phyloP scores from a whole-genome alignment of 2,113 vertebrate genomes.

The Nematolebias whitei region DNA sequence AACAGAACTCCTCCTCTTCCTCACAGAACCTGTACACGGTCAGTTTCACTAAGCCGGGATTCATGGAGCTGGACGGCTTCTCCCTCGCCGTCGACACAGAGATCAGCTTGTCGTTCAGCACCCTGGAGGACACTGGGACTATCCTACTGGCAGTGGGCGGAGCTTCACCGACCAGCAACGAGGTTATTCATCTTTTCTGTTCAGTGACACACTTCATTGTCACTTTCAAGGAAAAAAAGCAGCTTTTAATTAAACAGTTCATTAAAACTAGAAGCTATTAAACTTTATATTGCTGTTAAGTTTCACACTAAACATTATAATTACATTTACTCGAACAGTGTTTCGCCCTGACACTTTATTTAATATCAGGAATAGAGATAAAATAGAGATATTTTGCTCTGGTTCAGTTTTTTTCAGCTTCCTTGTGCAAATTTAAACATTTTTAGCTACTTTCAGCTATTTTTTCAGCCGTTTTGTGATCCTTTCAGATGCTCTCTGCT shows the following conservation, averaged over 20 bases:
- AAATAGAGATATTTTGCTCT: too few species aligned
- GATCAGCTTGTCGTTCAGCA: constrained; percentile 97
- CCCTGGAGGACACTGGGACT: constrained; percentile 88
- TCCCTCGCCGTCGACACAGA: constrained; percentile 84
- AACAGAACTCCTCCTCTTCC: constrained; percentile 8
- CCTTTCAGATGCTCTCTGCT: too few species aligned
- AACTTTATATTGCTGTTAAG: not conserved
- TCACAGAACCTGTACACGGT: constrained; percentile 91
- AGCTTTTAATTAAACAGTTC: not conserved
- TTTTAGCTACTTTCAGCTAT: too few species aligned
- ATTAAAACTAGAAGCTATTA: not conserved
- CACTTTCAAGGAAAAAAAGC: too few species aligned
- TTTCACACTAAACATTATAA: too few species aligned
- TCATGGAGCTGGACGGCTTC: constrained; percentile 86
- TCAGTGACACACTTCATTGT: not conserved
- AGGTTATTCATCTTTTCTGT: constrained; percentile 57
- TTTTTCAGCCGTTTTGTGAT: too few species aligned
- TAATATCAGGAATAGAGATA: too few species aligned
- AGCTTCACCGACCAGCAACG: constrained; percentile 19
- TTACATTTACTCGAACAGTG: too few species aligned
- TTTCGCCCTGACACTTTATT: too few species aligned
- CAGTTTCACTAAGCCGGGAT: constrained; percentile 91
- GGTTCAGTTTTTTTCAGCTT: too few species aligned
- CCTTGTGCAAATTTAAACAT: too few species aligned
- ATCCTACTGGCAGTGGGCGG: constrained; percentile 88